phyloP scores from a whole-genome alignment of 23 tunicate species.

The Styela clava region DNA sequence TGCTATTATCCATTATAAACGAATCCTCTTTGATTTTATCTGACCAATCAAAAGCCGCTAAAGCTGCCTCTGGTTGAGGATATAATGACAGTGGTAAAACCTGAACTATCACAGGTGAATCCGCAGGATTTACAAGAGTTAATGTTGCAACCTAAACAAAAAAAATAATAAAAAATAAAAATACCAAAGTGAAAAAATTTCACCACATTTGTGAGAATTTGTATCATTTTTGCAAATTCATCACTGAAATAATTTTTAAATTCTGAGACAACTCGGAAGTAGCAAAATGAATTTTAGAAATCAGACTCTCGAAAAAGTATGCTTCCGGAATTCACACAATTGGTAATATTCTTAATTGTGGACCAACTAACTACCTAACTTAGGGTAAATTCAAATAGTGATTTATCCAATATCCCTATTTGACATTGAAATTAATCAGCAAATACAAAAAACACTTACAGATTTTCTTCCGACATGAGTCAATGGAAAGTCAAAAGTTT shows the following conservation, averaged over 20 bases:
- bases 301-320: too few relatives aligned
- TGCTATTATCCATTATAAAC: conserved; percentile 6
- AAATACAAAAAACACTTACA: conserved; percentile 57
- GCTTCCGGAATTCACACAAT: too few relatives aligned
- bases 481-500: conserved; percentile 34
- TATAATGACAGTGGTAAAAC: conserved; percentile 66
- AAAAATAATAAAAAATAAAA: too few relatives aligned
- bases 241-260: too few relatives aligned
- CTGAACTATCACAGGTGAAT: conserved; percentile 64
- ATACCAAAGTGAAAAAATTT: background rate
- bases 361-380: too few relatives aligned
- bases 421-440: background rate
- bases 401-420: too few relatives aligned
- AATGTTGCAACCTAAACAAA: conserved; percentile 20
- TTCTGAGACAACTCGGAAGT: too few relatives aligned
- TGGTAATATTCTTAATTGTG: too few relatives aligned
- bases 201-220: background rate
- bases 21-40: conserved; percentile 12
- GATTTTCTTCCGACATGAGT: conserved; percentile 68
- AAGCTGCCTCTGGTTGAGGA: conserved; percentile 59
- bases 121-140: conserved; percentile 55
- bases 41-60: conserved; percentile 9
- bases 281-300: too few relatives aligned
- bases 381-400: too few relatives aligned
- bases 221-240: background rate